Evolutionary conservation across 2,113 vertebrate genomes (phyloP).

Genomic region (Gnathonemus longibarbis): DNA sequence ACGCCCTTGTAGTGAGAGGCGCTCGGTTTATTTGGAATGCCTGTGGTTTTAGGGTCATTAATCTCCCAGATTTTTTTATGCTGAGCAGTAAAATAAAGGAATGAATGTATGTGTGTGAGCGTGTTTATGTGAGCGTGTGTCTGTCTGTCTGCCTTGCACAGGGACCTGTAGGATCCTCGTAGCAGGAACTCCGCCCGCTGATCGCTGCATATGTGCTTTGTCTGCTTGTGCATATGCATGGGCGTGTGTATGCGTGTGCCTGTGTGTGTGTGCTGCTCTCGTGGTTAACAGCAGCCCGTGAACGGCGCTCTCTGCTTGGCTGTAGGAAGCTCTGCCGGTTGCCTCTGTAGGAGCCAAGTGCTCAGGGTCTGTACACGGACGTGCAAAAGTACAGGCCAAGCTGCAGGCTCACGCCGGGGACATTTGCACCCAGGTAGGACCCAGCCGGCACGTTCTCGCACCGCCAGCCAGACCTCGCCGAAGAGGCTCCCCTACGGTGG

Average conservation of each 20-base stretch:
- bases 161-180: neutral
- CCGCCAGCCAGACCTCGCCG: neutral
- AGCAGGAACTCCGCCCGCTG: neutral
- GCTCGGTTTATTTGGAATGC: neutral
- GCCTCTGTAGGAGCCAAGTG: neutral
- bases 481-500: neutral
- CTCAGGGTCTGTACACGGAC: neutral
- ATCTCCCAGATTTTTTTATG: neutral
- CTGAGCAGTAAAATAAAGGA: neutral
- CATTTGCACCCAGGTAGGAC: neutral
- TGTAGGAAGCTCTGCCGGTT: neutral
- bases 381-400: neutral
- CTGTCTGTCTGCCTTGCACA: neutral
- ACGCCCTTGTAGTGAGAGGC: neutral
- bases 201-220: neutral
- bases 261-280: neutral
- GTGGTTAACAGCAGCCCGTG: neutral
- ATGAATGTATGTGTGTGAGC: constrained; percentile 3
- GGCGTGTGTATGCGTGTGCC: constrained; percentile 22
- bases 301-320: neutral
- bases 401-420: neutral
- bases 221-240: constrained; percentile 9
- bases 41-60: neutral
- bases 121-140: constrained; percentile 9
- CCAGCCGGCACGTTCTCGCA: neutral